These are phyloP conservation scores for Dusona sp. DNA, from an alignment of 2,888 invertebrate species.

Conservation along the genomic window DNA sequence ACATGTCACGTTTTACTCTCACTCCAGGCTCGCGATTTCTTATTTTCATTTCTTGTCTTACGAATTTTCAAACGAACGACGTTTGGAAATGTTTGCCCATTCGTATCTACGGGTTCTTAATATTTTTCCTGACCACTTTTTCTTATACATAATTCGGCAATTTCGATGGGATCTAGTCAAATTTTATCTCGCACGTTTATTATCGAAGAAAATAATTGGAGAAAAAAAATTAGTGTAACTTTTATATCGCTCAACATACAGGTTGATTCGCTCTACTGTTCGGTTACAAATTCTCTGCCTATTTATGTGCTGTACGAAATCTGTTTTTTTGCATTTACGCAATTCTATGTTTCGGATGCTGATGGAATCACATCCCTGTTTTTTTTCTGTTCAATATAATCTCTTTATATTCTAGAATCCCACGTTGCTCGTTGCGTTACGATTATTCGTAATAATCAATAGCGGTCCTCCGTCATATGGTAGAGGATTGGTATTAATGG, in stretches of 20 bases:
- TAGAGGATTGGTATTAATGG: constrained; percentile 59
- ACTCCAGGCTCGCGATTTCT: constrained; percentile 21
- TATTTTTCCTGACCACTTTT: constrained; percentile 54
- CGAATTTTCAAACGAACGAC: constrained; percentile 13
- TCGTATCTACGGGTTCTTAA: constrained; percentile 64
- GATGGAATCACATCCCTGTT: constrained; percentile 24
- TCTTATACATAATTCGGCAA: constrained; percentile 36
- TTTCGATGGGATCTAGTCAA: constrained; percentile 20
- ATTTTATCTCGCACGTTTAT: background rate
- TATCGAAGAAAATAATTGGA: constrained; percentile 4
- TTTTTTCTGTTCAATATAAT: constrained; percentile 17
- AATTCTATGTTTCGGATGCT: constrained; percentile 3
- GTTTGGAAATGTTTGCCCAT: background rate
- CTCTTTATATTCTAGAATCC: constrained; percentile 59
- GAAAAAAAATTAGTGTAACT: background rate
- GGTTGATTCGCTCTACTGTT: constrained; percentile 1
- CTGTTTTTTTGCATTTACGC: background rate
- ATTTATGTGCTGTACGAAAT: constrained; percentile 1
- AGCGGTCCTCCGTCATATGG: constrained; percentile 60
- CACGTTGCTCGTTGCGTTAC: constrained; percentile 67
- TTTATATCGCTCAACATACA: background rate
- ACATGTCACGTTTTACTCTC: constrained; percentile 24
- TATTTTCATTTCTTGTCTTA: constrained; percentile 43
- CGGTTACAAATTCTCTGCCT: constrained; percentile 3
- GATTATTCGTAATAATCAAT: constrained; percentile 68